Base-by-base conservation (phyloP, 2,113 vertebrate species). In the Paraplagusia blochii region DNA sequence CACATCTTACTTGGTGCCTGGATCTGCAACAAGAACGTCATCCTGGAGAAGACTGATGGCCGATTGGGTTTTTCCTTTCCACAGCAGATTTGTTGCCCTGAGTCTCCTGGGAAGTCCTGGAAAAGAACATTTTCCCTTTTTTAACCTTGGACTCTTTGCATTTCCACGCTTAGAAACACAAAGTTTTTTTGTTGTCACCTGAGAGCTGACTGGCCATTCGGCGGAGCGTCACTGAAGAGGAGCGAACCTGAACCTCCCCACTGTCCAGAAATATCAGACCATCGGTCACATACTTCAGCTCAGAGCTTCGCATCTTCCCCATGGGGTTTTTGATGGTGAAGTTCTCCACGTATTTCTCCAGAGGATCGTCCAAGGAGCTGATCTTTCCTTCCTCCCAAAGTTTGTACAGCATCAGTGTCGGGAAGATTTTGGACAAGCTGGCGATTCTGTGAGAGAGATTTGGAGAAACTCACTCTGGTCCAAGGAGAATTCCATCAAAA, bases 401-500 rank as follows among this genome's bases (percentile, higher is more conserved):
- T 63, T 87, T 93, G 77, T 97, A 96, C 44, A 99, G 17, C 95
- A 97, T 96, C 17, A 99, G 82, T 0, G 93, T 91, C 0, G 95
- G 95, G 49, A 98, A 97, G 71, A 98, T 91, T 85, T 97, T 97
- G 10, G 96, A 98, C 40, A 97, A 46, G 3, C 95, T 96, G 76
- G 93, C 92, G 36, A 97, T 96, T 76, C 95, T 98, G 76, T 38
- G 35, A 55, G 6, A 43, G 29, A 8, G 22, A 29, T 29, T 29
- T 29, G 22, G 6, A 29, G 2, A 29, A 4, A 4, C 22, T 29
- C 22, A 29, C 6, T 29, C 22, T 29, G 3, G 3, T 29, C 22
- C 22, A 29, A 29, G 22, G 22, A 29, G 22, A 6, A 4, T 29
- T 29, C 22, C 2, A 29, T 29, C 22, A 29, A 29, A 29, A 4